Evolutionary conservation across 2,888 invertebrate genomes (phyloP), one percentile per base, ranked within the genome.

Genomic region (Apamea crenata): DNA sequence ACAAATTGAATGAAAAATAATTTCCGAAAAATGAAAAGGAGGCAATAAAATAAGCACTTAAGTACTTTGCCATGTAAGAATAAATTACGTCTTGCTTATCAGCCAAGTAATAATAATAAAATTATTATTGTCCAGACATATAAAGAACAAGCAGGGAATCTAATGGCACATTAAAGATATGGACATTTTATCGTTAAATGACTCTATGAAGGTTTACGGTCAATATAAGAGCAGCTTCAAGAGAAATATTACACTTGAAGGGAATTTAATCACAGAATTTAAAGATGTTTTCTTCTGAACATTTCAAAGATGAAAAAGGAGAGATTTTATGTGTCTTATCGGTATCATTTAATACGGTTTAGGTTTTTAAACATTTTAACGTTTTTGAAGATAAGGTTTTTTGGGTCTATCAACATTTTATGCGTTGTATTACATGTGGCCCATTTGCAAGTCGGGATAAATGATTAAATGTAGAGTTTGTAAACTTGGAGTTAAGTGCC

Each of bases 121-220:
- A 93, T 90, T 77, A 88, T 92, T 92, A 92, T 83, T 91, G 91
- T 90, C 91, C 91, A 91, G 88, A 91, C 88, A 85, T 92, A 93
- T 92, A 93, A 93, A 93, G 91, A 85, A 92, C 90, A 92, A 93
- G 91, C 86, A 91, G 85, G 86, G 88, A 87, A 91, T 91, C 89
- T 94, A 93, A 96, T 93, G 91, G 94, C 88, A 91, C 94, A 94
- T 95, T 94, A 95, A 95, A 95, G 88, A 93, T 94, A 93, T 93
- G 93, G 92, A 90, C 91, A 89, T 92, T 93, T 91, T 88, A 91
- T 91, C 93, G 91, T 92, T 93, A 92, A 94, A 95, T 90, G 92
- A 90, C 90, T 89, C 90, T 91, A 84, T 84, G 82, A 90, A 91
- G 87, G 91, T 94, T 95, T 94, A 96, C 90, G 93, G 90, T 89